These are phyloP conservation scores for Halcyon badia DNA, from an alignment of 2,797 vertebrate species.

Conservation along the genomic window DNA sequence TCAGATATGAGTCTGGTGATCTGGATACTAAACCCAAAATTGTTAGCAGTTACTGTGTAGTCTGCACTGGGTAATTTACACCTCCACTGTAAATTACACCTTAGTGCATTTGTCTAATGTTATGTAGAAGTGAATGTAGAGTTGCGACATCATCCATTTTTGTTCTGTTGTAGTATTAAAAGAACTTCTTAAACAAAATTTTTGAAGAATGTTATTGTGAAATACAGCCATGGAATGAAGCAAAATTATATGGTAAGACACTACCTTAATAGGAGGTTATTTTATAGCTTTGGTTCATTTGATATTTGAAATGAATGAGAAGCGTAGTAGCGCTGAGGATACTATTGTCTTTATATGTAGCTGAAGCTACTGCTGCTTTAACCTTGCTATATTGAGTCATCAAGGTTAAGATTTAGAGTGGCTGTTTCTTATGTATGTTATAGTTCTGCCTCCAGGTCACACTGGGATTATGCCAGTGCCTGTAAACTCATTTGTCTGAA, in stretches of 20 bases:
- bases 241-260: background rate
- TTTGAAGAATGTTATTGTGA: background rate
- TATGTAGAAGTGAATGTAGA: background rate
- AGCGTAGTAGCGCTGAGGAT: background rate
- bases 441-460: rapidly evolving
- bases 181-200: background rate
- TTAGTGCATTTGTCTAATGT: background rate
- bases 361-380: background rate
- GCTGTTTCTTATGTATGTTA: background rate
- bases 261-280: background rate
- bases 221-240: background rate
- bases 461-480: background rate
- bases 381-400: background rate
- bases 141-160: background rate
- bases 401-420: background rate
- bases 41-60: background rate
- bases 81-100: background rate
- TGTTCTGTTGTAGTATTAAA: background rate
- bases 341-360: background rate
- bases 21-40: background rate
- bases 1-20: background rate
- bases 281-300: background rate
- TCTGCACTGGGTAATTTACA: background rate
- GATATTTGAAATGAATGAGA: background rate
- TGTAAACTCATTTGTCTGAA: background rate